Evolutionary conservation across 1,140 invertebrate genomes (phyloP), one percentile per base, ranked within the genome.

Genomic region (Portunus trituberculatus): DNA sequence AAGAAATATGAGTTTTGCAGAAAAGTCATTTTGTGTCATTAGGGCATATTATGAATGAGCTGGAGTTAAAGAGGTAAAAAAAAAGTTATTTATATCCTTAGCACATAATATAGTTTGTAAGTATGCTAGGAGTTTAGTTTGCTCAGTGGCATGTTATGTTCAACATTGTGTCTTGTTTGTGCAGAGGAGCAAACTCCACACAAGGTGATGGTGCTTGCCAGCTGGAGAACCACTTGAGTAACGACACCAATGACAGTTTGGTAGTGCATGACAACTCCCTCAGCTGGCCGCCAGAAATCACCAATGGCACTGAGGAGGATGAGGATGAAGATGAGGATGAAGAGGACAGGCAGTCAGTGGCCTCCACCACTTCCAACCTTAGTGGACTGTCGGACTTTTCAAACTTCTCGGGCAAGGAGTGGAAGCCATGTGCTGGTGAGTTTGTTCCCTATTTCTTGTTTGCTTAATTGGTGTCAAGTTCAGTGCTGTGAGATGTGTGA

Each of bases 341-440:
- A 0, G 95, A 96, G 10, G 95, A 96, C 48, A 59, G 89, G 29
- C 83, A 89, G 83, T 96, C 95, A n/a, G 95, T 96, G 14, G 93
- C 89, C 25, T 96, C 95, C 16, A 96, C 95, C 32, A 92, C 95
- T 0, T 96, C 95, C n/a, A 94, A 96, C 84, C 92, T 96, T 59
- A 96, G 95, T 91, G 95, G 95, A 84, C 52, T 96, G 89, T 96
- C 95, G 2, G 94, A 95, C 59, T 92, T 95, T 29, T 95, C 94
- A 12, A 94, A 96, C 87, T 94, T 96, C 48, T 96, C 95, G 67
- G 95, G 95, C 32, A 96, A 96, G 83, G 95, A 96, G 59, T 96
- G 95, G 95, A 96, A 96, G 67, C 95, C 95, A 8, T 96, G 95
- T 96, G 95, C 95, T 48, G 95, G 95, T 96, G 83, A 93, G 88